phyloP scores from a whole-genome alignment of 2,113 vertebrate genomes.

The Sceloporus tristichus region DNA sequence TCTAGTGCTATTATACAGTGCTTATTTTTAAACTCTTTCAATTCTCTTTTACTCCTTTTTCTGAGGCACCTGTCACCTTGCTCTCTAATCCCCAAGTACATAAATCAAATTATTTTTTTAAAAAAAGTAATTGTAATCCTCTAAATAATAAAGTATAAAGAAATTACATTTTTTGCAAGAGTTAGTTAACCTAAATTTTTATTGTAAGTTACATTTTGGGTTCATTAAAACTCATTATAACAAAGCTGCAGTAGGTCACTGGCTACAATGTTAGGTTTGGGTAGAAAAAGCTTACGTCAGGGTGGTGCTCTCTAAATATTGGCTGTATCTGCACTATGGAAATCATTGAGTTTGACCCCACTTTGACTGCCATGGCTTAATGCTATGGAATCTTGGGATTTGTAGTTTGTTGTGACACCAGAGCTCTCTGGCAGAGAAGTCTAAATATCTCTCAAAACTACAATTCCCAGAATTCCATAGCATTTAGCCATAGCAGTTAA shows the following conservation, averaged over 20 bases:
- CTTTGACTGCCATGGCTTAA: too few relatives aligned
- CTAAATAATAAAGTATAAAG: background rate
- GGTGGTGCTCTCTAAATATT: too few relatives aligned
- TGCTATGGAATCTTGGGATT: too few relatives aligned
- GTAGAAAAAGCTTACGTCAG: background rate
- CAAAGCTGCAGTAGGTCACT: background rate
- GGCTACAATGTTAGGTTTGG: background rate
- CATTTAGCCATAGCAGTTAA: too few relatives aligned
- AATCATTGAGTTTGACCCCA: too few relatives aligned
- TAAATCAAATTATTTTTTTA: constrained; percentile 3
- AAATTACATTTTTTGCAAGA: background rate
- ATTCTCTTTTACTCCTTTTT: background rate
- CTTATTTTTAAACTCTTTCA: constrained; percentile 20
- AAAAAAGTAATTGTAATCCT: background rate
- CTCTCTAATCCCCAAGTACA: constrained; percentile 33
- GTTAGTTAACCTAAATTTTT: background rate
- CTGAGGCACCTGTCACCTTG: constrained; percentile 14
- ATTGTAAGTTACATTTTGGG: constrained; percentile 1
- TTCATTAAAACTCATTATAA: background rate
- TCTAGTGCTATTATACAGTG: constrained; percentile 32
- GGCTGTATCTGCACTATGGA: too few relatives aligned
- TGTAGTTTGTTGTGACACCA: too few relatives aligned
- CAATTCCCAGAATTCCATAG: too few relatives aligned
- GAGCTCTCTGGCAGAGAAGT: too few relatives aligned
- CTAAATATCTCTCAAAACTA: too few relatives aligned